Base-by-base conservation (phyloP, 2,797 vertebrate genomes). In the Pipistrellus pipistrellus region DNA sequence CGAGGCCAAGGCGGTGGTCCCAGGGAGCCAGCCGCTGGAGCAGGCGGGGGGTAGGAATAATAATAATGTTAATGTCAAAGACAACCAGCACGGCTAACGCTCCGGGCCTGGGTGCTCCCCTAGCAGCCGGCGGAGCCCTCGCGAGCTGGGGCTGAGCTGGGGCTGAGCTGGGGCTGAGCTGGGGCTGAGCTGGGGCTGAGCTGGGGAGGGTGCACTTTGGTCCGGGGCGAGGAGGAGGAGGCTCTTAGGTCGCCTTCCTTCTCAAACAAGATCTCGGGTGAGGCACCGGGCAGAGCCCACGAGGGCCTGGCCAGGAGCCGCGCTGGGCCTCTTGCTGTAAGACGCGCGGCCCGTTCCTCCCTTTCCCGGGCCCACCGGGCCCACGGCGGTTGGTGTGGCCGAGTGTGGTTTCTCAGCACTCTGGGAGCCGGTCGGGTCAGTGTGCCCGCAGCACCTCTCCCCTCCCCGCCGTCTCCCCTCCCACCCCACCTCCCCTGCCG, bases 341-440 rank as follows among this genome's bases (percentile, higher is more conserved):
- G 86, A 13, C 30, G 59, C 30, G 59, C 21, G 4, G 4, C 38
- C 30, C 51, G 4, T 84, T 25, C 66, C 55, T 18, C 66, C 25
- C 77, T 38, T 57, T 35, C 53, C 72, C 76, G 6, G 84, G 69
- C 51, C 76, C 92, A 44, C 21, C 51, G 91, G 89, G 87, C 81
- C 91, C 87, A 38, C 80, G 57, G 93, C 21, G 91, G 93, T 75
- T n/a, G 68, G 72, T 27, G 87, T n/a, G 95, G 90, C 38, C 17
- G 59, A 88, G 62, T 55, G 93, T 30, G 96, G 83, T 91, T 96
- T 94, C 76, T 91, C 4, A 27, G 90, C 82, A 91, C 62, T 48
- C 92, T 96, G 18, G 86, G 86, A 94, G 81, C 53, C 44, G 2
- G 66, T 51, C 30, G 87, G 46, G 48, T 64, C 73, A 53, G 80